Percentiles rank a stretch among this genome's conserved stretches.
Conservation (phyloP, 2,797 vertebrate genomes). For the Champsocephalus gunnari region DNA sequence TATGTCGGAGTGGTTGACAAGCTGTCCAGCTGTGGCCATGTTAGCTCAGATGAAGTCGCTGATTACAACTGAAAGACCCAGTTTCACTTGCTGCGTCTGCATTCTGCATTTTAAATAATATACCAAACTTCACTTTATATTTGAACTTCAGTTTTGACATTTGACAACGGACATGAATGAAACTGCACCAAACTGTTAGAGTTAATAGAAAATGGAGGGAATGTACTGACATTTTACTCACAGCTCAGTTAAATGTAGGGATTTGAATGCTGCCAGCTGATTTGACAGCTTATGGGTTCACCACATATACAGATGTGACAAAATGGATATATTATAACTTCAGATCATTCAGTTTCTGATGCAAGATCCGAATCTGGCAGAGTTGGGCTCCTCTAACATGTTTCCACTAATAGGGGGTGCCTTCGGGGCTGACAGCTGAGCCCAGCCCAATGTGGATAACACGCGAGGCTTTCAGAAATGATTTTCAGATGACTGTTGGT, state of each 20-base stretch:
- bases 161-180: no score
- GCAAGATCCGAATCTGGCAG: slow-evolving; percentile 11
- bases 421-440: slow-evolving; percentile 42
- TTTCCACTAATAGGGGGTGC: slow-evolving; percentile 2
- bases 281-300: background rate
- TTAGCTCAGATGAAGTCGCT: slow-evolving; percentile 63
- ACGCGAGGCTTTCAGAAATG: slow-evolving; percentile 34
- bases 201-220: background rate
- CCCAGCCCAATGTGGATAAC: slow-evolving; percentile 30
- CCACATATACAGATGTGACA: background rate
- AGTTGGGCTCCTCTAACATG: background rate
- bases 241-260: background rate
- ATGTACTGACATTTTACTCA: background rate
- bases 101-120: slow-evolving; percentile 34
- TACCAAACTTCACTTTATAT: background rate
- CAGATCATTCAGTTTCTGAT: background rate
- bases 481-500: slow-evolving; percentile 50
- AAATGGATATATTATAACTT: background rate
- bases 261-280: background rate
- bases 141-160: background rate
- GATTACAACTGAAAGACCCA: slow-evolving; percentile 74
- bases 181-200: background rate
- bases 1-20: slow-evolving; percentile 74
- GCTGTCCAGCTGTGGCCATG: slow-evolving; percentile 75
- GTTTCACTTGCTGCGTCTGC: slow-evolving; percentile 46